Conservation (phyloP, 2,797 vertebrate species). For the Hydrolagus colliei region DNA sequence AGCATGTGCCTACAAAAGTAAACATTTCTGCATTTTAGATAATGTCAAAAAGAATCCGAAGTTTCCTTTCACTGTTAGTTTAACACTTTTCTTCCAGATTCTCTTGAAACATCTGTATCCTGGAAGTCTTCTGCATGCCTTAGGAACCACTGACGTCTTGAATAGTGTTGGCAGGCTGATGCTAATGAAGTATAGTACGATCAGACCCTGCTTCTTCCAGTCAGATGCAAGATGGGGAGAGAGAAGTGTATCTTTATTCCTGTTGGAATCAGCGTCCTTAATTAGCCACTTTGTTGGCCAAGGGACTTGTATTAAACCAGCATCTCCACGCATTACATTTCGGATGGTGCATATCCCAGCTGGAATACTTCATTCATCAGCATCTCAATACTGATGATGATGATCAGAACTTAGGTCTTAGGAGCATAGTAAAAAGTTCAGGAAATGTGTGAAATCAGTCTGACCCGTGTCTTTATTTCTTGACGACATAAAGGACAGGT, state of each 20-base stretch:
- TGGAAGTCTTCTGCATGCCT: background rate
- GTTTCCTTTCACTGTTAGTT: conserved; percentile 12
- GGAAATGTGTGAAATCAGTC: conserved; percentile 96
- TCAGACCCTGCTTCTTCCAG: background rate
- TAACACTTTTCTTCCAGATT: conserved; percentile 19
- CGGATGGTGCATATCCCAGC: conserved; percentile 9
- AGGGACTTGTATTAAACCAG: background rate
- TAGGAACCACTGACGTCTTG: background rate
- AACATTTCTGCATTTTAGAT: conserved; percentile 19
- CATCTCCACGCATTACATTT: conserved; percentile 4
- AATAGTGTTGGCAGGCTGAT: background rate
- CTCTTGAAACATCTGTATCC: background rate
- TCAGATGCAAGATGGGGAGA: background rate
- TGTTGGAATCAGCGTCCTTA: background rate
- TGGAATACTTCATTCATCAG: background rate
- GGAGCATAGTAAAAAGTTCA: conserved; percentile 51
- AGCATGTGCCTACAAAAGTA: conserved; percentile 19
- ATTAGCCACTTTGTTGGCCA: background rate
- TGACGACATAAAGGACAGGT: conserved; percentile 97
- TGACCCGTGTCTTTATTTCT: conserved; percentile 92
- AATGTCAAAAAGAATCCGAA: conserved; percentile 6
- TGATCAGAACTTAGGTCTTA: conserved; percentile 8
- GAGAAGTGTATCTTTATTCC: background rate
- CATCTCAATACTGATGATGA: conserved; percentile 1
- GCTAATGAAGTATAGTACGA: conserved; percentile 8